Evolutionary conservation across 1,140 invertebrate species (phyloP).

Genomic region (Trachymyrmex cornetzi): DNA sequence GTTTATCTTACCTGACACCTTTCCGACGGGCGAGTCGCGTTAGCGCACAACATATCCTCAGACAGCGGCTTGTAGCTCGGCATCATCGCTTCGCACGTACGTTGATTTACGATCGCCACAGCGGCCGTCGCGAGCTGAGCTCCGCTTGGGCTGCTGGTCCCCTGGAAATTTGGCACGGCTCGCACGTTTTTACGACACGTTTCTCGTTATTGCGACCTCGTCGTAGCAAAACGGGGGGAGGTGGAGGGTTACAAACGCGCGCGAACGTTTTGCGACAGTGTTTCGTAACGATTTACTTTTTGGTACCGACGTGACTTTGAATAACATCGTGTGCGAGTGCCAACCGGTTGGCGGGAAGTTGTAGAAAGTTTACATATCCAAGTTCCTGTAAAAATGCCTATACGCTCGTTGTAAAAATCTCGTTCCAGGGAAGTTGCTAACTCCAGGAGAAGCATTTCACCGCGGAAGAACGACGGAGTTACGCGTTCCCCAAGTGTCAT

Average conservation of each 20-base stretch:
- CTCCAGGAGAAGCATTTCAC: slow-evolving; percentile 2
- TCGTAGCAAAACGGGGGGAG: background rate
- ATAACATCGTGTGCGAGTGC: slow-evolving; percentile 33
- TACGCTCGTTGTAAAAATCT: slow-evolving; percentile 39
- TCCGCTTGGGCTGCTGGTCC: slow-evolving; percentile 75
- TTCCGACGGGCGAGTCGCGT: slow-evolving; percentile 58
- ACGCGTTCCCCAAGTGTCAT: slow-evolving; percentile 19
- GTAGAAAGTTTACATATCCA: slow-evolving; percentile 48
- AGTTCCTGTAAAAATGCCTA: slow-evolving; percentile 22
- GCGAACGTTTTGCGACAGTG: slow-evolving; percentile 34
- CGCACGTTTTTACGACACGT: slow-evolving; percentile 66
- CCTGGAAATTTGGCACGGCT: slow-evolving; percentile 72
- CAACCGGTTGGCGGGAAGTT: slow-evolving; percentile 21
- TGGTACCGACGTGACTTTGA: slow-evolving; percentile 51
- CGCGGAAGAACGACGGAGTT: slow-evolving; percentile 1
- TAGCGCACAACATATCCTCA: slow-evolving; percentile 70
- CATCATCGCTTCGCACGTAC: slow-evolving; percentile 80
- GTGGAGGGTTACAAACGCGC: background rate
- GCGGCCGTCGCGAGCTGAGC: slow-evolving; percentile 81
- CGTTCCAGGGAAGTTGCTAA: background rate
- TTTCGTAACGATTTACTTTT: slow-evolving; percentile 57
- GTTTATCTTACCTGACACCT: slow-evolving; percentile 71
- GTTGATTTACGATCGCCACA: slow-evolving; percentile 82
- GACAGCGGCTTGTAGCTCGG: slow-evolving; percentile 71
- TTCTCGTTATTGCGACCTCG: slow-evolving; percentile 48